phyloP scores from a whole-genome alignment of 30 jellyfish, hydroid and myxozoan species.

The Aurelia aurita region DNA sequence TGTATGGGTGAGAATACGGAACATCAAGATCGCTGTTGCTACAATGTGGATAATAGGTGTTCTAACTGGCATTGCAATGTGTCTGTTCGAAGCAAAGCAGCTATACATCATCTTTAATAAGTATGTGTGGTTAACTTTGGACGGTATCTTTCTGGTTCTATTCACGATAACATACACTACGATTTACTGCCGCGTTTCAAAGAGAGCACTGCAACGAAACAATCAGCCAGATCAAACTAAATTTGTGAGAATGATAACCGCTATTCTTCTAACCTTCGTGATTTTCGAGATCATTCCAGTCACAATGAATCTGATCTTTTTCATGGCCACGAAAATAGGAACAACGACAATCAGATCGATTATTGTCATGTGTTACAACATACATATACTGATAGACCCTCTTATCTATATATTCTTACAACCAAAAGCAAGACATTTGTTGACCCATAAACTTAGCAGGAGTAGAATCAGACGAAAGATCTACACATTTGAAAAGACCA shows the following conservation, averaged over 20 bases:
- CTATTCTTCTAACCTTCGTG: not conserved
- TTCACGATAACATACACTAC: constrained; percentile 10
- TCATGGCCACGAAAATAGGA: not conserved
- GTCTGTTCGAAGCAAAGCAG: not conserved
- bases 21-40: not conserved
- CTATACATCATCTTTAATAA: not conserved
- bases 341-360: not conserved
- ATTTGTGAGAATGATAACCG: not conserved
- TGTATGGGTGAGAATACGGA: not conserved
- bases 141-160: constrained; percentile 6
- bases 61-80: not conserved
- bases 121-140: constrained; percentile 1
- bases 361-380: constrained; percentile 5
- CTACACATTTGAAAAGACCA: too few relatives aligned
- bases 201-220: not conserved
- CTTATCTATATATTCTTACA: constrained; percentile 28
- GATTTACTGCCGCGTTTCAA: not conserved
- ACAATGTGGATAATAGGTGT: constrained; percentile 9
- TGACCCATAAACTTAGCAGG: not conserved
- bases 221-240: not conserved
- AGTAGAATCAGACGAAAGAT: not conserved
- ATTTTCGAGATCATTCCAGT: constrained; percentile 1
- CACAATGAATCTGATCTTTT: not conserved
- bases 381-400: constrained; percentile 22
- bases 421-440: not conserved